phyloP scores from a whole-genome alignment of 2,113 vertebrate genomes.

The Anolis carolinensis region DNA sequence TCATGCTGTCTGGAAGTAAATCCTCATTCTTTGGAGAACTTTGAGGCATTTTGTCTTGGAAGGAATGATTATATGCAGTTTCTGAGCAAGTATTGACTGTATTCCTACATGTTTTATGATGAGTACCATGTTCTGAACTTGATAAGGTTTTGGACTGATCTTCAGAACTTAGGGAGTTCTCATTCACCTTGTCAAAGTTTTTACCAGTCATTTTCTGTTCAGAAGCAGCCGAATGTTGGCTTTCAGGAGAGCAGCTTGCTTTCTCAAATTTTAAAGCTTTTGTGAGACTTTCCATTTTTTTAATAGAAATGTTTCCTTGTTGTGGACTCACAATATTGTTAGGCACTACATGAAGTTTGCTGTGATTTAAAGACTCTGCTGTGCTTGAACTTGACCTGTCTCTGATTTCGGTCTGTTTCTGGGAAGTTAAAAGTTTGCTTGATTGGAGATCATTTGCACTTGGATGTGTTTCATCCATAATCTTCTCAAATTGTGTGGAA shows the following conservation, averaged over 20 bases:
- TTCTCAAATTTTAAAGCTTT: constrained; percentile 77
- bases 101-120: constrained; percentile 68
- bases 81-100: constrained; percentile 67
- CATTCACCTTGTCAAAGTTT: constrained; percentile 61
- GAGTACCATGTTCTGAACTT: constrained; percentile 61
- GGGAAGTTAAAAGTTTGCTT: constrained; percentile 64
- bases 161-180: constrained; percentile 70
- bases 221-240: constrained; percentile 51
- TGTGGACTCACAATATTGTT: constrained; percentile 76
- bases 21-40: constrained; percentile 78
- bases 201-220: constrained; percentile 70
- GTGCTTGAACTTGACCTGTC: constrained; percentile 70
- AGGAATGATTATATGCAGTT: constrained; percentile 71
- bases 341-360: constrained; percentile 80
- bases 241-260: constrained; percentile 69
- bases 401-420: constrained; percentile 68
- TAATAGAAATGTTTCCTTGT: constrained; percentile 70
- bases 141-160: constrained; percentile 65
- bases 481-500: constrained; percentile 76
- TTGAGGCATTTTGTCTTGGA: constrained; percentile 75
- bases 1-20: constrained; percentile 74
- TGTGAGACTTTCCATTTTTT: constrained; percentile 71
- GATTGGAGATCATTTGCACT: constrained; percentile 66
- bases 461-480: constrained; percentile 67
- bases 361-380: constrained; percentile 73